Percentiles rank a stretch among this genome's conserved stretches.
Conservation (phyloP, 2,113 vertebrate genomes). For the Ariopsis seemanni region DNA sequence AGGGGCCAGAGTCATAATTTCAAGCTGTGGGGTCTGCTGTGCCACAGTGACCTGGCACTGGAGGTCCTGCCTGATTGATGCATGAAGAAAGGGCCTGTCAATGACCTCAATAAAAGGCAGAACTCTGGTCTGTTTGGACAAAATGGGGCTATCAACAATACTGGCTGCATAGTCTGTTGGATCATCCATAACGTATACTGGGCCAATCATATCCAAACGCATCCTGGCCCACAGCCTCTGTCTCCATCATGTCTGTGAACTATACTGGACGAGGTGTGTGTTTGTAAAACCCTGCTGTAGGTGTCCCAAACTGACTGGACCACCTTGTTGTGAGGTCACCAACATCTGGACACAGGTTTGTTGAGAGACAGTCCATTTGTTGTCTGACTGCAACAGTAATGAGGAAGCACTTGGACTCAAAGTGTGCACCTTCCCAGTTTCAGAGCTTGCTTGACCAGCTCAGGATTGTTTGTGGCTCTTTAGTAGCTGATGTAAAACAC, state of each 20-base stretch:
- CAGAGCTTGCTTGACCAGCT: not conserved
- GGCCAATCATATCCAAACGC: not conserved
- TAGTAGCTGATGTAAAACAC: not conserved
- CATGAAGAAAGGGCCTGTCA: not conserved
- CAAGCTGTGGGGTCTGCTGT: constrained; percentile 1
- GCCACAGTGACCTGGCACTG: not conserved
- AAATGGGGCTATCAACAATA: not conserved
- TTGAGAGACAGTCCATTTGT: not conserved
- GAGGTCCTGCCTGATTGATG: not conserved
- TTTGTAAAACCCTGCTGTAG: not conserved
- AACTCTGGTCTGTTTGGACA: not conserved
- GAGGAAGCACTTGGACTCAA: not conserved
- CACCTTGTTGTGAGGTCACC: not conserved
- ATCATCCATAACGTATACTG: not conserved
- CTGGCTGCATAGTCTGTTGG: not conserved
- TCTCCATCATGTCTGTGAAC: not conserved
- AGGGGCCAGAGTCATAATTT: not conserved
- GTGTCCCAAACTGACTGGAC: not conserved
- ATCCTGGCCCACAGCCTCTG: not conserved
- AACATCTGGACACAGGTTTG: not conserved
- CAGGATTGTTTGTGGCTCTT: not conserved
- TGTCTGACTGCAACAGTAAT: not conserved
- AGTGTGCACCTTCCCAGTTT: not conserved
- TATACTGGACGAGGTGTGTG: not conserved
- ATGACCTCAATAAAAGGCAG: not conserved